Conservation (phyloP, 2,797 vertebrate species). For the Hemibagrus guttatus region DNA sequence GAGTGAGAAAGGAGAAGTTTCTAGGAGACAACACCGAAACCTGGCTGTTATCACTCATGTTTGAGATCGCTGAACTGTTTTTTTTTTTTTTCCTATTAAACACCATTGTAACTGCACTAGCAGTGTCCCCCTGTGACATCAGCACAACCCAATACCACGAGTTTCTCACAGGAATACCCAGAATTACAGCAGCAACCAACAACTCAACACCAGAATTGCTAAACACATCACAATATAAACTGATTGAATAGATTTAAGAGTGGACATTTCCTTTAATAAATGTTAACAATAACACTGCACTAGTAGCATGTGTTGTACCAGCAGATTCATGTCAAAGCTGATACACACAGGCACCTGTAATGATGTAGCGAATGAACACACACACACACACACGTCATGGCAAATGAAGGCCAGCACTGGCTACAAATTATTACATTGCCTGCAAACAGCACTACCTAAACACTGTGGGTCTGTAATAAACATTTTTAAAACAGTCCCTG, state of each 20-base stretch:
- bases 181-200: neutral
- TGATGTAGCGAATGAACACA: neutral
- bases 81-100: neutral
- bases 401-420: constrained; percentile 32
- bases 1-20: neutral
- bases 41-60: neutral
- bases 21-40: neutral
- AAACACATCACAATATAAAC: neutral
- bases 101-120: neutral
- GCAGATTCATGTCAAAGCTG: neutral
- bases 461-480: neutral
- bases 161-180: neutral
- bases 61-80: neutral
- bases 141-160: neutral
- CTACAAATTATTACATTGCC: neutral
- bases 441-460: neutral
- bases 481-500: neutral
- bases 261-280: neutral
- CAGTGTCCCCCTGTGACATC: neutral
- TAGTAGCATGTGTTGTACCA: constrained; percentile 11
- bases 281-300: neutral
- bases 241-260: neutral
- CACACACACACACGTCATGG: neutral
- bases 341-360: constrained; percentile 10
- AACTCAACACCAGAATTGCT: neutral